Conservation (phyloP, 64 coral and sea anemone genomes). For the Stylophora pistillata region DNA sequence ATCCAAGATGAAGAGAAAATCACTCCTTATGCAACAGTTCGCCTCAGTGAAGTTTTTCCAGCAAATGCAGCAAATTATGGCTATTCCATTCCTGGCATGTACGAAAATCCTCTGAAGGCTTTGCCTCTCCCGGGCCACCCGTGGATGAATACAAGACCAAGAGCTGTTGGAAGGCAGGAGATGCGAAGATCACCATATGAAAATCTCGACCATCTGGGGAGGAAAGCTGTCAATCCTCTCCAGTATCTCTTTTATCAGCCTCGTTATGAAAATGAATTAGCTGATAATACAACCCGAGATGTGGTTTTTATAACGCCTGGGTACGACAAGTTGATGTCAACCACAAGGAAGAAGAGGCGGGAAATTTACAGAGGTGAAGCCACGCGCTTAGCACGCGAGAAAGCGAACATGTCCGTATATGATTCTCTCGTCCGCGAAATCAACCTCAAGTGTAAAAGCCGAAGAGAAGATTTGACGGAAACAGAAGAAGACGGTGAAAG, state of each 20-base stretch:
- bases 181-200: background rate
- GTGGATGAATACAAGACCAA: background rate
- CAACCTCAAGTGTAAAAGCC: background rate
- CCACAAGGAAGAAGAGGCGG: background rate
- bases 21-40: conserved; percentile 9
- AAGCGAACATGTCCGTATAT: background rate
- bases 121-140: background rate
- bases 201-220: conserved; percentile 8
- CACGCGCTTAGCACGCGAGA: background rate
- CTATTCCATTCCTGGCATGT: conserved; percentile 1
- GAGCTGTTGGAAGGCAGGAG: background rate
- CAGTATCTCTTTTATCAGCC: background rate
- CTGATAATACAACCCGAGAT: background rate
- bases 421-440: background rate
- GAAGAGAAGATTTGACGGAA: background rate
- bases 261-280: conserved; percentile 19
- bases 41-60: background rate
- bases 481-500: background rate
- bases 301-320: background rate
- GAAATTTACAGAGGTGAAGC: background rate
- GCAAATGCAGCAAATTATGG: background rate
- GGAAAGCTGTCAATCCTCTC: background rate
- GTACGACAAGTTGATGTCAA: conserved; percentile 9
- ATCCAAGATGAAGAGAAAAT: background rate
- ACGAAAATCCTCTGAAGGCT: conserved; percentile 23